These are phyloP conservation scores for Gibbula magus DNA, from an alignment of 2,888 invertebrate species.

Conservation along the genomic window DNA sequence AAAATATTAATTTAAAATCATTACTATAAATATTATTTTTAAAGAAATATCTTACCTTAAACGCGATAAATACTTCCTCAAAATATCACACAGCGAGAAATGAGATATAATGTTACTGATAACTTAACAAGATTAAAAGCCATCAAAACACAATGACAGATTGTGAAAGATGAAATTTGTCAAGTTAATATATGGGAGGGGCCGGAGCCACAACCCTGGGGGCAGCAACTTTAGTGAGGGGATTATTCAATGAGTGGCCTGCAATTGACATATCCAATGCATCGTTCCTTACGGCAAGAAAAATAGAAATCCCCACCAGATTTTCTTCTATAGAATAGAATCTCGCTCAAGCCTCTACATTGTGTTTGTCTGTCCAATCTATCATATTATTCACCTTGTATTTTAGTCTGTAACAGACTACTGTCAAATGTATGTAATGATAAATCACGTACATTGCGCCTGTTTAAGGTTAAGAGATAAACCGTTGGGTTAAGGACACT, in stretches of 20 bases:
- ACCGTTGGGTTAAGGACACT: not conserved
- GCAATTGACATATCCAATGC: not conserved
- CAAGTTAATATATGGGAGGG: slow-evolving; percentile 13
- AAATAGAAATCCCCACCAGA: not conserved
- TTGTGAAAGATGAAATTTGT: not conserved
- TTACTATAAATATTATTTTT: no score
- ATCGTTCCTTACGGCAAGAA: not conserved
- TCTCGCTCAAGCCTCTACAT: not conserved
- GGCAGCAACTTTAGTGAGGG: not conserved
- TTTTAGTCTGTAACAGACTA: not conserved
- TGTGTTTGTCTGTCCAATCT: not conserved
- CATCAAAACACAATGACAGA: no score
- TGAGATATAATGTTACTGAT: no score
- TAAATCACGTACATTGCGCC: not conserved
- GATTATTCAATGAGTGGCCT: not conserved
- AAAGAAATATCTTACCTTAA: no score
- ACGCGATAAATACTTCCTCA: no score
- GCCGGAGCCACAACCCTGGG: not conserved
- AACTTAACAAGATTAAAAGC: no score
- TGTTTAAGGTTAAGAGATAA: not conserved
- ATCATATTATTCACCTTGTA: not conserved
- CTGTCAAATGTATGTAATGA: not conserved
- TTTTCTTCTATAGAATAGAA: not conserved
- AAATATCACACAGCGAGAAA: no score
- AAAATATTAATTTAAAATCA: no score